These are phyloP conservation scores for Choristoneura rosaceana DNA, from an alignment of 2,888 invertebrate genomes.

Conservation along the genomic window DNA sequence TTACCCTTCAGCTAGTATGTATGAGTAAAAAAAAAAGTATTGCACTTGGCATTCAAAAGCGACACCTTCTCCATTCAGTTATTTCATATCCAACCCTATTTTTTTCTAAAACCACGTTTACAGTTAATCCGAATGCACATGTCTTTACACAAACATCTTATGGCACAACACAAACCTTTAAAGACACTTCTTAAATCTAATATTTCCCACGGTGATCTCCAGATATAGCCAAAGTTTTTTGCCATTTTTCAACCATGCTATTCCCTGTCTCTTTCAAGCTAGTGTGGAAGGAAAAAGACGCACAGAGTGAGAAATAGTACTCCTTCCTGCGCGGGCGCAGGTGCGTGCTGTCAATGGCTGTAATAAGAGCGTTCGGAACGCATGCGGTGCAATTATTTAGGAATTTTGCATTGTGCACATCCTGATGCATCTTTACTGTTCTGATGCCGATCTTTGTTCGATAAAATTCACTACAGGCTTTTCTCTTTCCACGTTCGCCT, in stretches of 20 bases:
- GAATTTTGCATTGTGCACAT: slow-evolving; percentile 58
- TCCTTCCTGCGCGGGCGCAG: slow-evolving; percentile 62
- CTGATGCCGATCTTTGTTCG: neutral
- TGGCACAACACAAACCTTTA: slow-evolving; percentile 1
- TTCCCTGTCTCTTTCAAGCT: neutral
- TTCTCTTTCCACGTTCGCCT: neutral
- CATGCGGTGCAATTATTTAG: slow-evolving; percentile 60
- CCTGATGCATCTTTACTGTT: slow-evolving; percentile 5
- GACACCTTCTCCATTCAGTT: neutral
- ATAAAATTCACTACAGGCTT: neutral
- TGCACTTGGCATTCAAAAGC: neutral
- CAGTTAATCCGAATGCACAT: slow-evolving; percentile 4
- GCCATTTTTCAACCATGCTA: neutral
- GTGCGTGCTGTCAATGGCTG: slow-evolving; percentile 57
- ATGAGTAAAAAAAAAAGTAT: neutral
- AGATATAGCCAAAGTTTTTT: slow-evolving; percentile 19
- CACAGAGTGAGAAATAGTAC: neutral
- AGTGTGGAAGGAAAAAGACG: neutral
- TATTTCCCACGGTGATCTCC: slow-evolving; percentile 32
- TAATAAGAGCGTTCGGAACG: slow-evolving; percentile 49
- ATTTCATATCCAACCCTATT: neutral
- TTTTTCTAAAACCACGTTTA: slow-evolving; percentile 1
- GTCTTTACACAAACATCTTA: slow-evolving; percentile 23
- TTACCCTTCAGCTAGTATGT: too few relatives aligned
- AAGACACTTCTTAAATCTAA: slow-evolving; percentile 32